phyloP scores from a whole-genome alignment of 2,888 invertebrate species.

The Drosophila sordidula region DNA sequence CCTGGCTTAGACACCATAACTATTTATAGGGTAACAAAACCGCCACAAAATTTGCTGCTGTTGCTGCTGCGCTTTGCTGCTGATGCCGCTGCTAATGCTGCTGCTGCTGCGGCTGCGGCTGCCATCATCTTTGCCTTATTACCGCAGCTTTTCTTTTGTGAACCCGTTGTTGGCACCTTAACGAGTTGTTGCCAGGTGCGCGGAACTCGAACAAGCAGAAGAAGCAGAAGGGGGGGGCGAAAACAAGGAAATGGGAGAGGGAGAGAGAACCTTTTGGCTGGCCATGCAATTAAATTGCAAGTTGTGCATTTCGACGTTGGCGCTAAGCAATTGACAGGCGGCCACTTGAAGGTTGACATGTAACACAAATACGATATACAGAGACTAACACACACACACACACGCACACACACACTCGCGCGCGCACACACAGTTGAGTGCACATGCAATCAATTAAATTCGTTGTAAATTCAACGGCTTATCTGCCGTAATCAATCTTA shows the following conservation, averaged over 20 bases:
- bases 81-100: conserved; percentile 15
- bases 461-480: conserved; percentile 81
- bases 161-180: conserved; percentile 50
- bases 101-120: conserved; percentile 29
- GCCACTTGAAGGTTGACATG: conserved; percentile 69
- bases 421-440: conserved; percentile 55
- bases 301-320: conserved; percentile 56
- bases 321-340: conserved; percentile 71
- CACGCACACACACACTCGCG: background rate
- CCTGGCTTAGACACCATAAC: background rate
- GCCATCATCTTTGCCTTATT: conserved; percentile 72
- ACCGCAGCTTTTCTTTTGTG: conserved; percentile 61
- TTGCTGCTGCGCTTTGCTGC: conserved; percentile 45
- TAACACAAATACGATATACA: conserved; percentile 33
- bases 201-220: conserved; percentile 7
- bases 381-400: conserved; percentile 8
- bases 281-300: conserved; percentile 72
- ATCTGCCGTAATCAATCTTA: conserved; percentile 81
- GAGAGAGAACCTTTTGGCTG: conserved; percentile 32
- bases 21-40: conserved; percentile 40
- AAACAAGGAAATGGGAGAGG: background rate
- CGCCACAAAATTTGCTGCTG: conserved; percentile 56
- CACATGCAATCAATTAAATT: conserved; percentile 81
- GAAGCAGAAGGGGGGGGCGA: conserved; percentile 8
- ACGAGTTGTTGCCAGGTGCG: conserved; percentile 59